phyloP scores from a whole-genome alignment of 2,888 invertebrate genomes.

The Fragum fragum region DNA sequence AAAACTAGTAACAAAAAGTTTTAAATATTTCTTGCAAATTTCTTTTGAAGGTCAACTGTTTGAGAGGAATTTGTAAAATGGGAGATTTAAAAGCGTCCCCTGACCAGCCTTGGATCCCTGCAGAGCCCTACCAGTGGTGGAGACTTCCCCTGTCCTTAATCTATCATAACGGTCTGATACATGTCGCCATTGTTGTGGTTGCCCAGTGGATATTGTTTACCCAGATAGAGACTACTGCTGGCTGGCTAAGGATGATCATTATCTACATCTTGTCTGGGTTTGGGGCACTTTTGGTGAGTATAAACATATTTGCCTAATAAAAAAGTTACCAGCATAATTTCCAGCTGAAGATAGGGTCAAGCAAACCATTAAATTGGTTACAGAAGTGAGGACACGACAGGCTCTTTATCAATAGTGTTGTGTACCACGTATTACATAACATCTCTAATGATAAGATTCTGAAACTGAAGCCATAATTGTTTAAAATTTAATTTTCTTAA shows the following conservation, averaged over 20 bases:
- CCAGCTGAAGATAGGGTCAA: too few species aligned
- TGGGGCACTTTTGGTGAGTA: constrained; percentile 73
- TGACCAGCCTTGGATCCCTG: constrained; percentile 71
- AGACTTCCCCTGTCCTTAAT: constrained; percentile 74
- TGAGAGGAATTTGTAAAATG: constrained; percentile 66
- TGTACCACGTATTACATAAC: too few species aligned
- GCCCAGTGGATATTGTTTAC: constrained; percentile 71
- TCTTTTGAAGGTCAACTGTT: constrained; percentile 75
- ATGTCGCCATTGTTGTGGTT: constrained; percentile 69
- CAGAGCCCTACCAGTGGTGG: constrained; percentile 77
- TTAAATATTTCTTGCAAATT: too few species aligned
- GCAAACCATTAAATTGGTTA: too few species aligned
- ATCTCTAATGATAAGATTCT: too few species aligned
- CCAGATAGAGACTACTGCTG: constrained; percentile 76
- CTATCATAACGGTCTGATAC: constrained; percentile 77
- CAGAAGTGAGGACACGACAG: too few species aligned
- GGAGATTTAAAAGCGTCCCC: constrained; percentile 48
- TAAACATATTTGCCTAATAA: too few species aligned
- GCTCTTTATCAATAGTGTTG: too few species aligned
- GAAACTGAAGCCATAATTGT: too few species aligned
- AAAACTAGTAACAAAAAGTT: too few species aligned
- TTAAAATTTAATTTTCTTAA: too few species aligned
- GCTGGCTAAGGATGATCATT: constrained; percentile 77
- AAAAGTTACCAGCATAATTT: too few species aligned
- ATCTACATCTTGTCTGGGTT: constrained; percentile 75